These are phyloP conservation scores for Lapara coniferarum DNA, from an alignment of 2,888 invertebrate genomes.

Conservation along the genomic window DNA sequence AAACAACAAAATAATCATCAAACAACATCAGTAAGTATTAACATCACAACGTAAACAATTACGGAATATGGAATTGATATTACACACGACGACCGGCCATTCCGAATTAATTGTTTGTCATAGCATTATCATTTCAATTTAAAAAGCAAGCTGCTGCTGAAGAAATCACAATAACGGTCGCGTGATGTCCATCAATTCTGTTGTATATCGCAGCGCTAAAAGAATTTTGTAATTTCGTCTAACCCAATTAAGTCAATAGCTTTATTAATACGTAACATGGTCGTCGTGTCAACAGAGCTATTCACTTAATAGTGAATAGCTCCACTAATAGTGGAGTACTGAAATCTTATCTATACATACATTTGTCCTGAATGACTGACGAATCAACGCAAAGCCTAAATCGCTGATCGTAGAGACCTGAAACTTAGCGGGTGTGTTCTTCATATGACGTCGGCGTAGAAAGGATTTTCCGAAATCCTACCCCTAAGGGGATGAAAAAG, in stretches of 20 bases:
- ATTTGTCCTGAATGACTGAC: too few relatives aligned
- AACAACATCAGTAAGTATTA: not conserved
- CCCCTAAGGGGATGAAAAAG: too few relatives aligned
- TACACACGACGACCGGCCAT: slow-evolving; percentile 54
- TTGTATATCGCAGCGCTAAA: slow-evolving; percentile 51
- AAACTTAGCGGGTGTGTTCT: too few relatives aligned
- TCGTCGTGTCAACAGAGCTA: slow-evolving; percentile 27
- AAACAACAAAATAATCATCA: slow-evolving; percentile 6
- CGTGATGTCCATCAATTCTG: slow-evolving; percentile 65
- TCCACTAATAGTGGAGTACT: not conserved
- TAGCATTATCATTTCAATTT: slow-evolving; percentile 67
- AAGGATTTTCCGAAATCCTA: too few relatives aligned
- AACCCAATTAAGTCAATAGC: slow-evolving; percentile 53
- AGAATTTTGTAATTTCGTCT: slow-evolving; percentile 61
- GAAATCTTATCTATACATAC: not conserved
- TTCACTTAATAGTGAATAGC: too few relatives aligned
- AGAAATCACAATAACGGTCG: slow-evolving; percentile 77
- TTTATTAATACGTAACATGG: slow-evolving; percentile 43
- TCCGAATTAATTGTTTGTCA: slow-evolving; percentile 67
- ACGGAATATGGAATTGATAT: slow-evolving; percentile 51
- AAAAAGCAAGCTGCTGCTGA: slow-evolving; percentile 54
- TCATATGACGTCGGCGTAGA: too few relatives aligned
- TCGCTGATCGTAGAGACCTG: too few relatives aligned
- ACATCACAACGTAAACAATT: slow-evolving; percentile 51
- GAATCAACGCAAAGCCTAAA: too few relatives aligned